phyloP scores from a whole-genome alignment of 2,888 invertebrate genomes.

The Molorchus minor region DNA sequence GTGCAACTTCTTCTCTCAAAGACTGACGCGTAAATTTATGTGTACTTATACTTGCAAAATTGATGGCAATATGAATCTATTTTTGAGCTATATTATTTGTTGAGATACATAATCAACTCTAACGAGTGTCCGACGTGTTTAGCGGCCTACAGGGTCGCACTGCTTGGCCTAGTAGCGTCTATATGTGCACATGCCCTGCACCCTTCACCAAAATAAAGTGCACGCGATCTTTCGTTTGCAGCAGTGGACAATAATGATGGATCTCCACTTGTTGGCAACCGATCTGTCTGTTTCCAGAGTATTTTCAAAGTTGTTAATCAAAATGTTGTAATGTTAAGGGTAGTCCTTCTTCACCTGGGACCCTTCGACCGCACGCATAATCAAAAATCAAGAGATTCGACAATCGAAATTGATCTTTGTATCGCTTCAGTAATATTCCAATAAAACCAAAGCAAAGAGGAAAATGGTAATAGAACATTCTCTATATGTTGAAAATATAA shows the following conservation, averaged over 20 bases:
- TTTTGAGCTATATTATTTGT: too few relatives aligned
- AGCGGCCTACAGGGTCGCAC: constrained; percentile 47
- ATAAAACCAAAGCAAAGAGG: too few relatives aligned
- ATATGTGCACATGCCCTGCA: constrained; percentile 50
- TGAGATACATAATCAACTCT: constrained; percentile 47
- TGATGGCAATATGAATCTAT: constrained; percentile 63
- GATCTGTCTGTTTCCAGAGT: constrained; percentile 53
- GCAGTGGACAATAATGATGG: constrained; percentile 61
- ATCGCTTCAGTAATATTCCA: too few relatives aligned
- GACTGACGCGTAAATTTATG: constrained; percentile 60
- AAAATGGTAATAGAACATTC: too few relatives aligned
- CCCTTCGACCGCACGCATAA: constrained; percentile 5
- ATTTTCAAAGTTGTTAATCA: constrained; percentile 63
- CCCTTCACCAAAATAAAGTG: constrained; percentile 49
- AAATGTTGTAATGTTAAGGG: constrained; percentile 57
- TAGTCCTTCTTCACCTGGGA: constrained; percentile 44
- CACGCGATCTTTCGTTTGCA: constrained; percentile 57
- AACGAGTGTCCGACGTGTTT: constrained; percentile 39
- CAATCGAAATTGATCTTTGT: too few relatives aligned
- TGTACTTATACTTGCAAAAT: constrained; percentile 58
- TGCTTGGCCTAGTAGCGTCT: constrained; percentile 51
- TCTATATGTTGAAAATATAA: too few relatives aligned
- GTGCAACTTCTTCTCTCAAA: constrained; percentile 56
- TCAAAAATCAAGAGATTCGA: too few relatives aligned
- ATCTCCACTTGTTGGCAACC: constrained; percentile 61